phyloP scores from a whole-genome alignment of 2,113 vertebrate species.

The rat (Rattus norvegicus) region DNA sequence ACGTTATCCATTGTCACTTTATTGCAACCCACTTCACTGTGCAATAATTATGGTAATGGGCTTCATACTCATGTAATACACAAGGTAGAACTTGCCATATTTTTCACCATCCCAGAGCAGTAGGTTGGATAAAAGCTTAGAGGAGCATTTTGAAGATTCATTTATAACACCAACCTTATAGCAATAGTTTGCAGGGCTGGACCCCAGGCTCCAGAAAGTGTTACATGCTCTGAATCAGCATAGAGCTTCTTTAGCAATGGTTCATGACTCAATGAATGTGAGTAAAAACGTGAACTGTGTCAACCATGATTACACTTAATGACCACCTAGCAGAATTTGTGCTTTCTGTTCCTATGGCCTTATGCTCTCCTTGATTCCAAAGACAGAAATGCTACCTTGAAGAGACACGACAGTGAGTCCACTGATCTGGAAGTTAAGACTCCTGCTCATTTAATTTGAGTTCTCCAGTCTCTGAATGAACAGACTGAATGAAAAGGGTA shows the following conservation, averaged over 20 bases:
- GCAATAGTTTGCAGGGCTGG: neutral
- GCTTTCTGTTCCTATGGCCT: neutral
- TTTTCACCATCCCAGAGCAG: neutral
- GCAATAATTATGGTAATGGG: neutral
- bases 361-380: neutral
- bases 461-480: neutral
- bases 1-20: neutral
- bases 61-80: neutral
- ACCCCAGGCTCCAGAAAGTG: neutral
- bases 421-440: neutral
- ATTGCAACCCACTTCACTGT: neutral
- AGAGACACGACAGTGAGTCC: neutral
- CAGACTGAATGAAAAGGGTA: neutral
- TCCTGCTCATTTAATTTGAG: neutral
- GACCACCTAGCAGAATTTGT: neutral
- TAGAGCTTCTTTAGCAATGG: neutral
- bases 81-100: neutral
- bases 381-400: neutral
- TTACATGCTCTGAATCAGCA: neutral
- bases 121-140: neutral
- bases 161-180: neutral
- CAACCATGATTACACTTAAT: neutral
- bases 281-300: neutral
- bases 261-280: neutral
- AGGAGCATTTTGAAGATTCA: neutral